phyloP scores from a whole-genome alignment of 2,888 invertebrate genomes.

The Girardia tigrina region DNA sequence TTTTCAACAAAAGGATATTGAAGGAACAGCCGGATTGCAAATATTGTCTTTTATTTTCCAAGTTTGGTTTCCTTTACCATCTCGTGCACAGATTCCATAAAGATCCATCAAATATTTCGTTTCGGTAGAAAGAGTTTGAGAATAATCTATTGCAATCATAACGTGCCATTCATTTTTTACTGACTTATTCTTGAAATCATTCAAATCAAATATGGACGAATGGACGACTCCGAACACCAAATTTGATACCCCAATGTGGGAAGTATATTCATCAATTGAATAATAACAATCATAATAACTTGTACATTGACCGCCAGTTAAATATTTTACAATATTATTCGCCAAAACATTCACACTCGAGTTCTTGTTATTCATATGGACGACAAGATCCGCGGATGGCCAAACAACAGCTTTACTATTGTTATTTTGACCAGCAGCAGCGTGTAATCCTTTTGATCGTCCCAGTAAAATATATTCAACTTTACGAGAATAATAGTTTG shows the following conservation, averaged over 20 bases:
- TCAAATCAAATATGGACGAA: conserved; percentile 23
- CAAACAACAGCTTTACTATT: not conserved
- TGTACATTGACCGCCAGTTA: not conserved
- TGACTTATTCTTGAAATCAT: not conserved
- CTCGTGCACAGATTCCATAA: not conserved
- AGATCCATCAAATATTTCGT: not conserved
- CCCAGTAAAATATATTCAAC: not conserved
- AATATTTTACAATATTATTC: not conserved
- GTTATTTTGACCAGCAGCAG: not conserved
- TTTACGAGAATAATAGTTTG: not conserved
- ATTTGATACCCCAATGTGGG: not conserved
- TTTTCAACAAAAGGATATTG: too few relatives aligned
- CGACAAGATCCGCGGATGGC: not conserved
- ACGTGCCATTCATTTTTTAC: not conserved
- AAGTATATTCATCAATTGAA: not conserved
- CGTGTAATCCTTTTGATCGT: not conserved
- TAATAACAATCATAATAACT: not conserved
- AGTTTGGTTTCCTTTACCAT: not conserved
- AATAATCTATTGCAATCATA: not conserved
- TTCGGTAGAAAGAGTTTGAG: not conserved
- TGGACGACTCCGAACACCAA: not conserved
- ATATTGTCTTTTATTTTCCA: not conserved
- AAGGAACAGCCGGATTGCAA: not conserved
- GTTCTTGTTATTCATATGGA: not conserved
- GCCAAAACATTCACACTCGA: not conserved